Evolutionary conservation across 1,140 invertebrate genomes (phyloP), one percentile per base, ranked within the genome.

Genomic region (Antheraea pernyi): DNA sequence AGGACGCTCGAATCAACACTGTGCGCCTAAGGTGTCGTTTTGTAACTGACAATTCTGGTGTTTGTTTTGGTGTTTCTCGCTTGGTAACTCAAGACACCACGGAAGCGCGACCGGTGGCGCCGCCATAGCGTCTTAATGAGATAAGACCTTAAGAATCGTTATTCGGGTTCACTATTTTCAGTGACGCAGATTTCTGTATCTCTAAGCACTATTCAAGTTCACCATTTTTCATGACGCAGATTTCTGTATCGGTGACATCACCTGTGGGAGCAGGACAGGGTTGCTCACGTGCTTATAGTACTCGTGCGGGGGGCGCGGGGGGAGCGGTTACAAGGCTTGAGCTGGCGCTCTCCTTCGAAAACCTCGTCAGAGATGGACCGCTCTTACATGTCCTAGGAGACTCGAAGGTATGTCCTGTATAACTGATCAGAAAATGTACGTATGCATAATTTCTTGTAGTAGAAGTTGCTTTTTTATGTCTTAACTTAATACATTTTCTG

Each of bases 221-320:
- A 53, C 16, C 5, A n/a, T 16, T 6, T 53, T n/a, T 53, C 6
- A 6, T 53, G 13, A 30, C 18, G 76, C 77, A 97, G 97, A 97
- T 98, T 77, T 94, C 96, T 63, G 94, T 98, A 3, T 97, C 97
- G 0, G 75, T 98, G 70, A 95, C 94, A 70, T 95, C 95, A 65
- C 93, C 93, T 0, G 75, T 91, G 19, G 93, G 92, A 19, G 93
- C 77, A 6, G 67, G 63, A 0, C 65, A 48, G n/a, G 95, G 95
- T 64, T 98, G 97, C 90, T 92, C 95, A 5, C 94, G 98, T 69
- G 46, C 46, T 5, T 53, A 53, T 13, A 53, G 46, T 16, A 16
- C 46, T 1, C 11, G 16, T 53, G 95, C 96, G 0, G 99, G 97
- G 84, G 92, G 96, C 59, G 93, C 95, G 30, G 94, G 97, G 0